phyloP scores from a whole-genome alignment of 2,797 vertebrate species.

The Anabas testudineus region DNA sequence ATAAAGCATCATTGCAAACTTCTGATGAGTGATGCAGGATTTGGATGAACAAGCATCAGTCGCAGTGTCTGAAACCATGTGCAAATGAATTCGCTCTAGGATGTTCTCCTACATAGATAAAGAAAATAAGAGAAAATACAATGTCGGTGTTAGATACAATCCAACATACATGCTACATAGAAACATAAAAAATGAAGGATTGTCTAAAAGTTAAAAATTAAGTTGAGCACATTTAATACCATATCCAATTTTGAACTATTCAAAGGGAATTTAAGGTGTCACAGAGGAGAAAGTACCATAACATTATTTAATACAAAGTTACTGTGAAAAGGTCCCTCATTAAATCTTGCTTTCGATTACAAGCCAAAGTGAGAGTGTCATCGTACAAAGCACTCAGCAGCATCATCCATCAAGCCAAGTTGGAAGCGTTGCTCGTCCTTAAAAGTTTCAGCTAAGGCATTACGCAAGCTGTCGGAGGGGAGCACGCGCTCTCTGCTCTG shows the following conservation, averaged over 20 bases:
- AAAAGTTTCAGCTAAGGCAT: slow-evolving; percentile 96
- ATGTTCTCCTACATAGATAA: slow-evolving; percentile 90
- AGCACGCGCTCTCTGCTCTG: slow-evolving; percentile 96
- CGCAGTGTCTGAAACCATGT: slow-evolving; percentile 91
- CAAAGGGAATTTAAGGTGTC: too few relatives aligned
- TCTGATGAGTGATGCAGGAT: slow-evolving; percentile 97
- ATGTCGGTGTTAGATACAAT: neutral
- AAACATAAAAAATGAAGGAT: neutral
- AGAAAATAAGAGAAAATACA: slow-evolving; percentile 26
- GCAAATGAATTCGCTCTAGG: slow-evolving; percentile 94
- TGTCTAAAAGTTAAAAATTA: neutral
- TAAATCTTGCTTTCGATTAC: slow-evolving; percentile 29
- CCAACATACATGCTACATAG: slow-evolving; percentile 20
- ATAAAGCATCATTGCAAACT: slow-evolving; percentile 99
- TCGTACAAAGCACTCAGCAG: slow-evolving; percentile 96
- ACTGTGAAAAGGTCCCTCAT: slow-evolving; percentile 14
- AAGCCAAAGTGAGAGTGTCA: slow-evolving; percentile 30
- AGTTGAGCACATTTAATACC: too few relatives aligned
- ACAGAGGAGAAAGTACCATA: slow-evolving; percentile 13
- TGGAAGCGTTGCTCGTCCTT: slow-evolving; percentile 98
- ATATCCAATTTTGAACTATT: too few relatives aligned
- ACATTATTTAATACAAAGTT: slow-evolving; percentile 9
- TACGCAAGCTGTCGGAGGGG: slow-evolving; percentile 94
- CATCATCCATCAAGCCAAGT: slow-evolving; percentile 97
- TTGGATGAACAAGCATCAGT: slow-evolving; percentile 94